Percentiles rank a stretch among this genome's conserved stretches.
Evolutionary conservation across 2,888 invertebrate genomes (phyloP).

Genomic region (Sinopyrophorus schimmeli): DNA sequence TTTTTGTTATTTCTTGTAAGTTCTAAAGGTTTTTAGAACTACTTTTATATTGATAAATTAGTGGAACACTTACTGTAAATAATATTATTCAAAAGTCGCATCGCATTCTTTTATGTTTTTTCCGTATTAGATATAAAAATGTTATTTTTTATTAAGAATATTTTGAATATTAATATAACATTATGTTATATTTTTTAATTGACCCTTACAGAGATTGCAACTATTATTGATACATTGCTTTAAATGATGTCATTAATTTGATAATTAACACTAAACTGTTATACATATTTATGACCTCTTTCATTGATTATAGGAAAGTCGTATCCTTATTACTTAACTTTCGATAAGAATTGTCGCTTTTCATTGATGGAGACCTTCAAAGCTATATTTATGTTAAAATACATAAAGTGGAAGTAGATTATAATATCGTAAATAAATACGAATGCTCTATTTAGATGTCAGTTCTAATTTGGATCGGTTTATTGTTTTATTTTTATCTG

Average conservation of each 20-base stretch:
- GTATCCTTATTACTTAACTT: constrained; percentile 13
- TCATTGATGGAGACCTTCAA: constrained; percentile 10
- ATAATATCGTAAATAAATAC: constrained; percentile 1
- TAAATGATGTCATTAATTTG: constrained; percentile 18
- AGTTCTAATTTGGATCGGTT: too few species aligned
- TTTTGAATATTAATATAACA: too few species aligned
- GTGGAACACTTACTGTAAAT: too few species aligned
- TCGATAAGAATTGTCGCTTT: constrained; percentile 4
- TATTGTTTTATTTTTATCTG: too few species aligned
- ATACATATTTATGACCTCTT: constrained; percentile 18
- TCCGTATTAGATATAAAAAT: constrained; percentile 9
- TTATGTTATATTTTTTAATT: constrained; percentile 3
- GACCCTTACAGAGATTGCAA: constrained; percentile 19
- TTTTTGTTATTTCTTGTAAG: too few species aligned
- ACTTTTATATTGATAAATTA: too few species aligned
- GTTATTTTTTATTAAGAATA: too few species aligned
- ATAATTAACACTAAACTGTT: constrained; percentile 15
- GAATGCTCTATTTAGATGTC: too few species aligned
- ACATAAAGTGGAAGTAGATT: constrained; percentile 2
- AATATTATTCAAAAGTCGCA: too few species aligned
- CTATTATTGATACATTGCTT: constrained; percentile 10
- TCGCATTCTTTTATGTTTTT: too few species aligned
- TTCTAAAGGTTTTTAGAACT: too few species aligned
- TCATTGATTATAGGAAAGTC: constrained; percentile 14
- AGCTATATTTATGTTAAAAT: constrained; percentile 7